phyloP scores from a whole-genome alignment of 2,113 vertebrate species.

The Gila orcuttii region DNA sequence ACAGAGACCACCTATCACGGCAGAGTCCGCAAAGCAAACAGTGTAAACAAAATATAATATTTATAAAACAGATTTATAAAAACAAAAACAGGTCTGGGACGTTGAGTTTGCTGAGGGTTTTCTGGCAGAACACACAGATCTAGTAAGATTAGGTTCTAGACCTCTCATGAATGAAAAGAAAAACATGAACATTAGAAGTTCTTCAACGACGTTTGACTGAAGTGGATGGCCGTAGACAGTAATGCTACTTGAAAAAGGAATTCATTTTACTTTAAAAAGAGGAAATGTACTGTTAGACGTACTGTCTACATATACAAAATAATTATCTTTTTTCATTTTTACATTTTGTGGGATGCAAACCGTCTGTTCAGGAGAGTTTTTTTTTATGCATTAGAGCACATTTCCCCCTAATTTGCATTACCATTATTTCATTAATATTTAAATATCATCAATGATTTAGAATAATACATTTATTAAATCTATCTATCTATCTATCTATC shows the following conservation, averaged over 20 bases:
- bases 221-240: not conserved
- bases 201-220: not conserved
- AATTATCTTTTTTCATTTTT: too few relatives aligned
- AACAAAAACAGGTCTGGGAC: conserved; percentile 57
- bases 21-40: conserved; percentile 50
- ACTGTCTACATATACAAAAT: not conserved
- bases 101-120: conserved; percentile 42
- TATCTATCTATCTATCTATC: too few relatives aligned
- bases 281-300: not conserved
- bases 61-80: conserved; percentile 47
- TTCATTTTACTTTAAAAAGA: not conserved
- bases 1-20: conserved; percentile 53
- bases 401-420: too few relatives aligned
- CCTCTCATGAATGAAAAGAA: not conserved
- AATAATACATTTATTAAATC: too few relatives aligned
- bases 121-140: conserved; percentile 53
- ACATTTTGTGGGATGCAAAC: too few relatives aligned
- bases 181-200: too few relatives aligned
- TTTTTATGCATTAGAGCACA: too few relatives aligned
- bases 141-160: conserved; percentile 11
- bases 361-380: too few relatives aligned
- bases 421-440: too few relatives aligned
- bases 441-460: too few relatives aligned
- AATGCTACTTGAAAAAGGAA: not conserved
- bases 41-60: conserved; percentile 48